Conservation (phyloP, 2,797 vertebrate species). For the Esox masquinongy region DNA sequence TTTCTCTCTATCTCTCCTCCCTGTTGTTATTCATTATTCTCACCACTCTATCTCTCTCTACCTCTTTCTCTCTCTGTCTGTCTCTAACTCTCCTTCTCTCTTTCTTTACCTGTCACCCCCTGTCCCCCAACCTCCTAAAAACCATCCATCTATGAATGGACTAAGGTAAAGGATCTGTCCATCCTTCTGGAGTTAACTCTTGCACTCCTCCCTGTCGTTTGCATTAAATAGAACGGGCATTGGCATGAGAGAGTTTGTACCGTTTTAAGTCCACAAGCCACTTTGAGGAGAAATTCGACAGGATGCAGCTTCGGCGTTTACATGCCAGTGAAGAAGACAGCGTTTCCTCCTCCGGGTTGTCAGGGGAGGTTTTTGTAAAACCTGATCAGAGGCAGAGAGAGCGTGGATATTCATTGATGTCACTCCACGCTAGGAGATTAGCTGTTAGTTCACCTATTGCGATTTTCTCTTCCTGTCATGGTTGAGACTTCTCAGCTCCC, state of each 20-base stretch:
- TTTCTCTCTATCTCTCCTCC: slow-evolving; percentile 12
- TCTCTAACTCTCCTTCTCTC: not conserved
- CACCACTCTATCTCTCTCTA: not conserved
- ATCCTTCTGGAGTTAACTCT: not conserved
- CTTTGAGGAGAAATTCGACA: not conserved
- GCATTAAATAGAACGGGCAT: not conserved
- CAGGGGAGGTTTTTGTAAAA: not conserved
- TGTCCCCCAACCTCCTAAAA: not conserved
- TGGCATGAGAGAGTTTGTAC: not conserved
- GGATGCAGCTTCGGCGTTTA: not conserved
- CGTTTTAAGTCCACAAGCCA: not conserved
- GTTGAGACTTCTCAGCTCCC: not conserved
- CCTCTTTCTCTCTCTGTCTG: not conserved
- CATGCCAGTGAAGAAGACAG: not conserved
- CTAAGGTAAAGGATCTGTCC: not conserved
- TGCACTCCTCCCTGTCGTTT: not conserved
- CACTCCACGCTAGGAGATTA: not conserved
- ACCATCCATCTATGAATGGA: not conserved
- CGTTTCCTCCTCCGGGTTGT: not conserved
- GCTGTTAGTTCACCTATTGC: not conserved
- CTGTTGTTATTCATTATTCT: too few relatives aligned
- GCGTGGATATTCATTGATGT: not conserved
- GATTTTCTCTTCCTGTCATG: not conserved
- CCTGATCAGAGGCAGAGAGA: not conserved
- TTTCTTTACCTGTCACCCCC: not conserved